Percentiles rank a stretch among this genome's conserved stretches.
phyloP scores from a whole-genome alignment of 2,113 vertebrate genomes.

The Sitta europaea region DNA sequence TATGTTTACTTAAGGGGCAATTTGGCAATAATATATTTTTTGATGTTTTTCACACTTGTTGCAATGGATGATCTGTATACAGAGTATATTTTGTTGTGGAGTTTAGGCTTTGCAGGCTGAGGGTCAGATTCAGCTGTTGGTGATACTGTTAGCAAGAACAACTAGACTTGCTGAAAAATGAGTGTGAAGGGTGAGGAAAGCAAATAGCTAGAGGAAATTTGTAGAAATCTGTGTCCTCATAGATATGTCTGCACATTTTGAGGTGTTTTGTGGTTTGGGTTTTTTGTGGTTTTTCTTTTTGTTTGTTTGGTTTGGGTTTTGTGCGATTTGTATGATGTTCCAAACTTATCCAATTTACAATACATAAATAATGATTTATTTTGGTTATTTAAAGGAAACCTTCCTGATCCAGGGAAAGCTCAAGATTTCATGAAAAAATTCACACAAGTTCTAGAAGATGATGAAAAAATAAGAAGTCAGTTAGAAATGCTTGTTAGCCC shows the following conservation, averaged over 20 bases:
- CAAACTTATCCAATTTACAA: neutral
- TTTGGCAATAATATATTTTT: neutral
- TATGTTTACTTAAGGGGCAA: neutral
- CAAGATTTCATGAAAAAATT: constrained; percentile 99
- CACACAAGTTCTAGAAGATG: constrained; percentile 95
- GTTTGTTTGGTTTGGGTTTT: neutral
- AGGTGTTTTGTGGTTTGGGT: neutral
- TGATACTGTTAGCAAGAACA: neutral
- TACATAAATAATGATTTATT: neutral
- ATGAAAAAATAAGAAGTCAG: constrained; percentile 89
- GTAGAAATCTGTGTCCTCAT: neutral
- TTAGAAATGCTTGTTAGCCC: constrained; percentile 83
- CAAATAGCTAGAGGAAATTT: neutral
- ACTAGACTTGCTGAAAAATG: neutral
- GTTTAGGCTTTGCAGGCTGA: neutral
- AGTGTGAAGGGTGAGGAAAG: neutral
- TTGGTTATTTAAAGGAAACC: constrained; percentile 81
- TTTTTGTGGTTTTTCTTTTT: neutral
- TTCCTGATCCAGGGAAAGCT: constrained; percentile 96
- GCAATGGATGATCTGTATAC: neutral
- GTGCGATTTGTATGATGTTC: neutral
- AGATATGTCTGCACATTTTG: neutral
- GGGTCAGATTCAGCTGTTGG: neutral
- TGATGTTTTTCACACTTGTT: neutral
- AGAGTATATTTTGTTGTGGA: neutral